Evolutionary conservation across 1,140 invertebrate species (phyloP).

Genomic region (Asbolus verrucosus): DNA sequence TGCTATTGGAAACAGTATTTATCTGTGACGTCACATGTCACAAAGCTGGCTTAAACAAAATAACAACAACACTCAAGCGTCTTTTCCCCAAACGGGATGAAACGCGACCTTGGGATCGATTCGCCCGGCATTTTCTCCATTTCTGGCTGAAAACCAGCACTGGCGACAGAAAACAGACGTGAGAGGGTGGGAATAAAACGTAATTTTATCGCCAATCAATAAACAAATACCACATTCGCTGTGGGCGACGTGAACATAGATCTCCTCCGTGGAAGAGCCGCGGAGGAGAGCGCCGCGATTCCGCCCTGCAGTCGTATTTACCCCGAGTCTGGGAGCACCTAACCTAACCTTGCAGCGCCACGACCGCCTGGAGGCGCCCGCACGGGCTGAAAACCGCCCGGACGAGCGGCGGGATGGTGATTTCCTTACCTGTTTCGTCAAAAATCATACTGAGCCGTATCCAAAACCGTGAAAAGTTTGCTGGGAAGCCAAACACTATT

Average conservation of each 20-base stretch:
- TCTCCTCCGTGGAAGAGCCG: background rate
- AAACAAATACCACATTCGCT: conserved; percentile 10
- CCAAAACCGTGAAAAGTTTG: conserved; percentile 59
- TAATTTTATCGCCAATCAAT: conserved; percentile 23
- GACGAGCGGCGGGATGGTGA: no score
- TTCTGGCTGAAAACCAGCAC: conserved; percentile 8
- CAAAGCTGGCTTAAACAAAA: no score
- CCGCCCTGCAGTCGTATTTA: conserved; percentile 8
- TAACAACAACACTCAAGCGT: no score
- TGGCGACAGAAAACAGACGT: background rate
- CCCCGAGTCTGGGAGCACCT: conserved; percentile 14
- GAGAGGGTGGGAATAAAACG: conserved; percentile 21
- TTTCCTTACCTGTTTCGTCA: conserved; percentile 58
- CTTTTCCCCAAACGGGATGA: no score
- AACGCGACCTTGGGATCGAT: no score
- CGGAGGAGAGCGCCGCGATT: background rate
- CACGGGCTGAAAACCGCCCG: no score
- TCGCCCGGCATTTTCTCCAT: no score
- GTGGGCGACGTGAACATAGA: no score
- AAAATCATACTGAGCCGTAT: conserved; percentile 61
- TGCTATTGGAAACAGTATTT: no score
- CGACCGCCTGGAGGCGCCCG: no score
- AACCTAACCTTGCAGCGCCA: conserved; percentile 39
- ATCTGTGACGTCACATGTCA: no score
- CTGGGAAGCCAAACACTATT: conserved; percentile 60